These are phyloP conservation scores for Auanema sp. DNA, from an alignment of 2,888 invertebrate genomes.

Conservation along the genomic window DNA sequence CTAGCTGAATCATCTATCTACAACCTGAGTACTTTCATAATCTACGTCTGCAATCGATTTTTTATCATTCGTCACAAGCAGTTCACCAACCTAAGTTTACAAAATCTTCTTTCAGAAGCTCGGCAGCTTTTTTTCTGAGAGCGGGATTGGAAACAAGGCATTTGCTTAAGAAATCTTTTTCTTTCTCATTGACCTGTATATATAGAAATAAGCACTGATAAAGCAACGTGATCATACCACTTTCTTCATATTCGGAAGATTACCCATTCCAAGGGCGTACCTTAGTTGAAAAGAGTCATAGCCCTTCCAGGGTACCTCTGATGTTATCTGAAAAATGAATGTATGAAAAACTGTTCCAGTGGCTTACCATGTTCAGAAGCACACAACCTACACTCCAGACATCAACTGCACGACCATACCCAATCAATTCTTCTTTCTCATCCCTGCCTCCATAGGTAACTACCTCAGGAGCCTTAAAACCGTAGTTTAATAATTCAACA, in stretches of 20 bases:
- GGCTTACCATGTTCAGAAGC: constrained; percentile 90
- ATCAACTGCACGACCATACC: constrained; percentile 90
- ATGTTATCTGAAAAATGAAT: neutral
- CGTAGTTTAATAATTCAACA: neutral
- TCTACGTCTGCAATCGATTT: too few species aligned
- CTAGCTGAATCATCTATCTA: too few species aligned
- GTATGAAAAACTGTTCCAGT: too few species aligned
- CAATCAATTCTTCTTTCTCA: constrained; percentile 71
- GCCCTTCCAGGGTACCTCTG: neutral
- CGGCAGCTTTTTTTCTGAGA: too few species aligned
- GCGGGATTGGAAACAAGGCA: too few species aligned
- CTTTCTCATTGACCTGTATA: neutral
- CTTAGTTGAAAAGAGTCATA: neutral
- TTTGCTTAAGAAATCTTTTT: too few species aligned
- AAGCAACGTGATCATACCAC: neutral
- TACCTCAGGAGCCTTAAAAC: constrained; percentile 33
- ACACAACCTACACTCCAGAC: constrained; percentile 95
- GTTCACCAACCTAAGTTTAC: too few species aligned
- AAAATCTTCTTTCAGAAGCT: too few species aligned
- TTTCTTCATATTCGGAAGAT: neutral
- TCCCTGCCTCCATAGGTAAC: constrained; percentile 41
- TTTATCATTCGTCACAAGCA: too few species aligned
- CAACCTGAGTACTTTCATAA: too few species aligned
- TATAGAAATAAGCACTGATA: neutral
- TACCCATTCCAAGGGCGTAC: neutral